phyloP scores from a whole-genome alignment of 2,797 vertebrate genomes.

The Catamblyrhynchus diadema region DNA sequence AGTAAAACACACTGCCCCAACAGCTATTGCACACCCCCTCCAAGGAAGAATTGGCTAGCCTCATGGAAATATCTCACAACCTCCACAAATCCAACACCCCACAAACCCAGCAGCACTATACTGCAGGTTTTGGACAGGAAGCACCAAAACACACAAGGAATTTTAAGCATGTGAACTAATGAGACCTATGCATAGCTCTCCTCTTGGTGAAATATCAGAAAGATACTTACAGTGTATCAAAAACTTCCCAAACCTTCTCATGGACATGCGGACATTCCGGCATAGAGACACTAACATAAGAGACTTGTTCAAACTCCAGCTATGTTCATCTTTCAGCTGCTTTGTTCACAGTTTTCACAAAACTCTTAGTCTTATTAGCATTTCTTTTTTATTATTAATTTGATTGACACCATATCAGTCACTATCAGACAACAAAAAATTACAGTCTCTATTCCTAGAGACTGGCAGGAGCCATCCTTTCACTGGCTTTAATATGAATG shows the following conservation, averaged over 20 bases:
- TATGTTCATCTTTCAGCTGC: not conserved
- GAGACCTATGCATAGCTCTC: not conserved
- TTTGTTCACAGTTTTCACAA: not conserved
- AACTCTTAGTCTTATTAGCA: not conserved
- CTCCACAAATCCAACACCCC: not conserved
- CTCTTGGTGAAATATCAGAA: not conserved
- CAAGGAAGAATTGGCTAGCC: not conserved
- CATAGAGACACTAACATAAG: not conserved
- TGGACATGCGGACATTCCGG: not conserved
- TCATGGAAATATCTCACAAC: not conserved
- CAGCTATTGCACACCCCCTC: not conserved
- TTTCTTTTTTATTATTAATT: not conserved
- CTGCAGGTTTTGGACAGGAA: not conserved
- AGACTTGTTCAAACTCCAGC: not conserved
- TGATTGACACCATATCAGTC: not conserved
- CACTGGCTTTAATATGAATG: not conserved
- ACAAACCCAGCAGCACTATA: not conserved
- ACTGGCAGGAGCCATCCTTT: not conserved
- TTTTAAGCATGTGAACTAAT: not conserved
- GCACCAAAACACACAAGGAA: not conserved
- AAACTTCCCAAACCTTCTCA: not conserved
- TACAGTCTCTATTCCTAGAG: not conserved
- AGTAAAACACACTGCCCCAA: not conserved
- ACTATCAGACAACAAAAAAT: not conserved
- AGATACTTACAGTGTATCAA: rapidly evolving